Evolutionary conservation across 2,113 vertebrate species (phyloP), one percentile per base, ranked within the genome.

Genomic region (Ptychochromis oligacanthus): DNA sequence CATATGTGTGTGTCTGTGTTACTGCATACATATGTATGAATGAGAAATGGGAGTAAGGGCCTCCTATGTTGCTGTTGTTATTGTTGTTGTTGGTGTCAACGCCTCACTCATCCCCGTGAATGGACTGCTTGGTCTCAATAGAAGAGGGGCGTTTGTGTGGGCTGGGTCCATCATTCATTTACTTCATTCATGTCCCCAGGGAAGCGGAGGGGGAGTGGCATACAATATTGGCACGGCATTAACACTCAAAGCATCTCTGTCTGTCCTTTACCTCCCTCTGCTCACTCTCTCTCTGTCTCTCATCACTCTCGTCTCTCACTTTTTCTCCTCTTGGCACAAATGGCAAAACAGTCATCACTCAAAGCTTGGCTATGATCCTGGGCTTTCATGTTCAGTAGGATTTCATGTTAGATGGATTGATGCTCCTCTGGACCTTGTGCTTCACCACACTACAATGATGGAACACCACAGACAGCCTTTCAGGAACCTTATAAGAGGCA

Each of bases 81-180:
- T 92, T 92, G 93, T 94, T 93, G 93, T 93, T 92, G 93, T 92
- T 92, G 90, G 86, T 91, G 93, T 94, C 49, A 70, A 94, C 93
- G 93, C 93, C 94, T 95, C 92, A 89, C 94, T 95, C 93, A 93
- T 95, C 92, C 90, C 89, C 49, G 26, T 94, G 93, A 95, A 95
- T 93, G 93, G 91, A 89, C 89, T 81, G 88, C 87, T 83, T 9
- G 80, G 91, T 72, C 93, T 94, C 92, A 91, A 94, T 92, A 92
- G 91, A 87, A 85, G 88, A 89, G 90, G 93, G 91, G 91, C 76
- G 91, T 94, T 91, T 93, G 83, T 94, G 92, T 92, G 85, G 92
- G 93, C 75, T 58, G 83, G 91, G 87, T 94, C 93, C 92, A 93
- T 93, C 93, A 94, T 94, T 95, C 93, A 94, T 92, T 91, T 75